A percentile compares a stretch with the other conserved stretches of the same genome.
Evolutionary conservation across 2,888 invertebrate species (phyloP).

Genomic region (Tinea trinotella): DNA sequence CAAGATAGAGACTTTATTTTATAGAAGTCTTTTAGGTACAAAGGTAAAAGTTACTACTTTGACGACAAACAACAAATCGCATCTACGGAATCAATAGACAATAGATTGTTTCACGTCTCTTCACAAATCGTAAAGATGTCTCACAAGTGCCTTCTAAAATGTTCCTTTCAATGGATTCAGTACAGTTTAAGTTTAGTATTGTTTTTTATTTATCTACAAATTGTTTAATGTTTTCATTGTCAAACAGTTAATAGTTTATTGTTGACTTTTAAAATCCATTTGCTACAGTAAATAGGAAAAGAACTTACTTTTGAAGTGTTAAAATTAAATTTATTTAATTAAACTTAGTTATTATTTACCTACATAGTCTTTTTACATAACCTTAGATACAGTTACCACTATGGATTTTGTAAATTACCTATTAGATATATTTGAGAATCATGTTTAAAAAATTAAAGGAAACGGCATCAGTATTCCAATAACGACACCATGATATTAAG

Average conservation of each 20-base stretch:
- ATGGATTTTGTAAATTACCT: no score
- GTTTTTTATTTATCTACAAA: slow-evolving; percentile 7
- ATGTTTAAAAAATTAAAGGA: no score
- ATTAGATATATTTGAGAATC: no score
- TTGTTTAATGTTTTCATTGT: slow-evolving; percentile 5
- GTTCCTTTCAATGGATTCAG: slow-evolving; percentile 15
- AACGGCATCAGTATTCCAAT: slow-evolving; percentile 2
- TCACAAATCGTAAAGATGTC: slow-evolving; percentile 49
- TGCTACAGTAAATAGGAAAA: no score
- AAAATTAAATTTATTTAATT: no score
- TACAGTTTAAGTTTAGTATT: slow-evolving; percentile 8
- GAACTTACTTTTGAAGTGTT: no score
- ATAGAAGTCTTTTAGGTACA: slow-evolving; percentile 8
- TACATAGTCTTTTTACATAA: no score
- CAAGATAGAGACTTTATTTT: slow-evolving; percentile 8
- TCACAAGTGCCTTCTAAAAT: slow-evolving; percentile 35
- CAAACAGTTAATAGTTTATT: not conserved
- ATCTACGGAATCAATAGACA: slow-evolving; percentile 56
- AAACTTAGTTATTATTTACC: no score
- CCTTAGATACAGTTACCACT: no score
- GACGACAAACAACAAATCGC: slow-evolving; percentile 57
- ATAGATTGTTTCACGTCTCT: slow-evolving; percentile 63
- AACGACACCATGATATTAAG: not conserved
- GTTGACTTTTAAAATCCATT: not conserved
- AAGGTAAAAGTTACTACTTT: slow-evolving; percentile 31